A percentile compares a stretch with the other conserved stretches of the same genome.
These are phyloP conservation scores for Gracilinanus agilis DNA, from an alignment of 2,113 vertebrate genomes.

Conservation along the genomic window DNA sequence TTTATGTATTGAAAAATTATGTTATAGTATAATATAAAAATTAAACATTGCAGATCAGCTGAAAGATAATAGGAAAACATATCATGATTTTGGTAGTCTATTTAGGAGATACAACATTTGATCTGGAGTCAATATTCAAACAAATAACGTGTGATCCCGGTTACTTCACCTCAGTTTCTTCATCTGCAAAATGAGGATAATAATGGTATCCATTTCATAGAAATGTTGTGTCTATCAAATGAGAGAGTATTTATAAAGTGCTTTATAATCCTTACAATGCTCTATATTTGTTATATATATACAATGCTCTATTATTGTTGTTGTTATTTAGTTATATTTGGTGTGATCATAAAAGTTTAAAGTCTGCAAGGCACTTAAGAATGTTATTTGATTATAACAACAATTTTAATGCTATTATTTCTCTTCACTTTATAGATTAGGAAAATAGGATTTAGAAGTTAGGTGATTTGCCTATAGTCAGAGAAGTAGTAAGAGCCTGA, in stretches of 20 bases:
- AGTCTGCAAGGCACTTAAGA: background rate
- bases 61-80: background rate
- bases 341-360: background rate
- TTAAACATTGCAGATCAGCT: background rate
- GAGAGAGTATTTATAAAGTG: background rate
- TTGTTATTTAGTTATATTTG: background rate
- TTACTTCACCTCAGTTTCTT: background rate
- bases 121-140: background rate
- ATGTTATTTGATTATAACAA: background rate
- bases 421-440: background rate
- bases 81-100: background rate
- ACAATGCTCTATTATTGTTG: background rate
- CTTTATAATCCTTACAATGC: background rate
- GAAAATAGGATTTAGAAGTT: background rate
- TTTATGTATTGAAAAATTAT: background rate
- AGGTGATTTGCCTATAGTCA: background rate
- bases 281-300: no score
- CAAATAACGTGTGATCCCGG: background rate
- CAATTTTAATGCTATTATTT: background rate
- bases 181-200: background rate
- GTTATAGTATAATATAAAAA: background rate
- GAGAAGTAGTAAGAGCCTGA: background rate
- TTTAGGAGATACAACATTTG: background rate
- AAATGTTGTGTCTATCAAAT: background rate
- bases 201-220: background rate